Conservation (phyloP, 2,113 vertebrate species). For the Pagrus major region DNA sequence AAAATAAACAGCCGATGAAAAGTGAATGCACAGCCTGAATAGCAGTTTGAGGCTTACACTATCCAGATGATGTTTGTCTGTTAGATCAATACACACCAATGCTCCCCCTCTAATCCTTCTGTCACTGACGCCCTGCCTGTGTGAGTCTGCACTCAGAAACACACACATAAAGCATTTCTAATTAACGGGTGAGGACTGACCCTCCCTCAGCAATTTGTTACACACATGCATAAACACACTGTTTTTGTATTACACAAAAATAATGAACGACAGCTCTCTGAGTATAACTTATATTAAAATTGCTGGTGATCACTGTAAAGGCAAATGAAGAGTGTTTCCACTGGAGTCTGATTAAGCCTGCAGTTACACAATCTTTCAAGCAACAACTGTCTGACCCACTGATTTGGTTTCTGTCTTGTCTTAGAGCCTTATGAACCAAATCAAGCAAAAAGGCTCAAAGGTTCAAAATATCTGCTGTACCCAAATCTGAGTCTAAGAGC, state of each 20-base stretch:
- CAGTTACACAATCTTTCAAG: background rate
- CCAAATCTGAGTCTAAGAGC: slow-evolving; percentile 2
- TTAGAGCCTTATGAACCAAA: background rate
- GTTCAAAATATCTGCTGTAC: background rate
- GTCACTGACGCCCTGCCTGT: slow-evolving; percentile 56
- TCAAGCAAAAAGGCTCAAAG: background rate
- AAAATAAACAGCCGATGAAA: slow-evolving; percentile 44
- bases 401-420: background rate
- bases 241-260: slow-evolving; percentile 21
- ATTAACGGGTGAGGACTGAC: slow-evolving; percentile 3
- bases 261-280: background rate
- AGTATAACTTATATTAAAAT: background rate
- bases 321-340: background rate
- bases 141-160: slow-evolving; percentile 21
- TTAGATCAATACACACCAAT: slow-evolving; percentile 76
- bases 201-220: too few relatives aligned
- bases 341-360: background rate
- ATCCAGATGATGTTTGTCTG: slow-evolving; percentile 75
- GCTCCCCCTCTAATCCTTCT: slow-evolving; percentile 68
- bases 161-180: background rate
- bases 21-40: slow-evolving; percentile 68
- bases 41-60: slow-evolving; percentile 72
- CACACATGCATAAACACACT: background rate
- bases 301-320: background rate
- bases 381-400: background rate